These are phyloP conservation scores for Platygyra sinensis DNA, from an alignment of 64 coral and sea anemone species.

Conservation along the genomic window DNA sequence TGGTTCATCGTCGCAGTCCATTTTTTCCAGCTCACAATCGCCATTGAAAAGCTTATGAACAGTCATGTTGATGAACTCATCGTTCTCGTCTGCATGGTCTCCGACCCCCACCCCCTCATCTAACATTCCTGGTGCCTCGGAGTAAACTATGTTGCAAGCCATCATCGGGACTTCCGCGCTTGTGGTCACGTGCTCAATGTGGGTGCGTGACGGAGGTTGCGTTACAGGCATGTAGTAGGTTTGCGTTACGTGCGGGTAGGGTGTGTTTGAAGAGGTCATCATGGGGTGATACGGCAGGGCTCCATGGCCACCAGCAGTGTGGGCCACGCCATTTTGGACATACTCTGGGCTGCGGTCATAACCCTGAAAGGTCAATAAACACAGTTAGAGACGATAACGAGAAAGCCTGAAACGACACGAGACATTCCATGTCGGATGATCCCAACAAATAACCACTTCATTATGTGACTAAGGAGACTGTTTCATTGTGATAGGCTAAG, in stretches of 20 bases:
- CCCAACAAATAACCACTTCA: too few species aligned
- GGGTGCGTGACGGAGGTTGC: conserved; percentile 38
- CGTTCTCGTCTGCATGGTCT: conserved; percentile 76
- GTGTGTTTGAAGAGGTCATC: conserved; percentile 53
- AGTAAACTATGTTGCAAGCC: conserved; percentile 56
- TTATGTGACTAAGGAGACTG: too few species aligned
- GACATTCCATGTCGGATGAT: too few species aligned
- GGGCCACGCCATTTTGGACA: neutral
- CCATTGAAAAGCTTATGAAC: conserved; percentile 95
- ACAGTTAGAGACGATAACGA: neutral
- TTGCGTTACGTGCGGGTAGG: conserved; percentile 31
- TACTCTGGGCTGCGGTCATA: conserved; percentile 7
- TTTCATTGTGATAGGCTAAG: too few species aligned
- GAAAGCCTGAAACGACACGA: too few species aligned
- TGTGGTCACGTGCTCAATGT: conserved; percentile 56
- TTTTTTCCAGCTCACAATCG: conserved; percentile 86
- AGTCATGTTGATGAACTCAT: conserved; percentile 89
- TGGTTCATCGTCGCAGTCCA: conserved; percentile 84
- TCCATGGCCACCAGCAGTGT: neutral
- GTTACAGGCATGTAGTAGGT: conserved; percentile 73
- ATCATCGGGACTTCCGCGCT: conserved; percentile 72
- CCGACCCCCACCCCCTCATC: conserved; percentile 60
- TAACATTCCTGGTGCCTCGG: conserved; percentile 50
- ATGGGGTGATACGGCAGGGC: conserved; percentile 51
- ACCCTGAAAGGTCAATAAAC: neutral